These are phyloP conservation scores for Rhea pennata DNA, from an alignment of 2,113 vertebrate species.

Conservation along the genomic window DNA sequence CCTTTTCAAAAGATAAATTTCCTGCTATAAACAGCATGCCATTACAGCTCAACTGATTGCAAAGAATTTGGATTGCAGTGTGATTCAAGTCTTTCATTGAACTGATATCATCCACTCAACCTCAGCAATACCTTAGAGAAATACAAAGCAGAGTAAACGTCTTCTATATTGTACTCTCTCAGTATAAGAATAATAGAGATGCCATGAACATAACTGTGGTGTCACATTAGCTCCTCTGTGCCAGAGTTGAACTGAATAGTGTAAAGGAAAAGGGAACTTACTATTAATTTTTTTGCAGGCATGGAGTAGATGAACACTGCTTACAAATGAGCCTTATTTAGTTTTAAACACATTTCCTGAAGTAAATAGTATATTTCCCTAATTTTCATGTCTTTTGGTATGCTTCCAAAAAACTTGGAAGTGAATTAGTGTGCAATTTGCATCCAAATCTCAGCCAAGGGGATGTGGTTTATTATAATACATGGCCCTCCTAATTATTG, in stretches of 20 bases:
- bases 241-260: constrained; percentile 48
- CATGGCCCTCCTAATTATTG: constrained; percentile 88
- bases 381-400: constrained; percentile 86
- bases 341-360: constrained; percentile 79
- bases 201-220: constrained; percentile 66
- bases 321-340: constrained; percentile 77
- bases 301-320: constrained; percentile 64
- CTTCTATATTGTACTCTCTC: constrained; percentile 60
- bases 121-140: constrained; percentile 70
- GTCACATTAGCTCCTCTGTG: constrained; percentile 59
- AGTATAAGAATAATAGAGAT: constrained; percentile 60
- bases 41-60: constrained; percentile 48
- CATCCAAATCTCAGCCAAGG: constrained; percentile 89
- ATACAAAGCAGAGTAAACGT: constrained; percentile 65
- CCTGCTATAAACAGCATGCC: constrained; percentile 39
- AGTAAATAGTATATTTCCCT: constrained; percentile 83
- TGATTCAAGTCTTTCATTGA: constrained; percentile 63
- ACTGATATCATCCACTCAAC: constrained; percentile 74
- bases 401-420: constrained; percentile 84
- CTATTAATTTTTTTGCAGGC: constrained; percentile 72
- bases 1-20: constrained; percentile 37
- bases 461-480: constrained; percentile 94
- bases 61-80: constrained; percentile 64
- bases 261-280: constrained; percentile 61
- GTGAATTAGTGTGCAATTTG: constrained; percentile 88